Evolutionary conservation across 2,797 vertebrate species (phyloP).

Genomic region (Acanthopagrus latus): DNA sequence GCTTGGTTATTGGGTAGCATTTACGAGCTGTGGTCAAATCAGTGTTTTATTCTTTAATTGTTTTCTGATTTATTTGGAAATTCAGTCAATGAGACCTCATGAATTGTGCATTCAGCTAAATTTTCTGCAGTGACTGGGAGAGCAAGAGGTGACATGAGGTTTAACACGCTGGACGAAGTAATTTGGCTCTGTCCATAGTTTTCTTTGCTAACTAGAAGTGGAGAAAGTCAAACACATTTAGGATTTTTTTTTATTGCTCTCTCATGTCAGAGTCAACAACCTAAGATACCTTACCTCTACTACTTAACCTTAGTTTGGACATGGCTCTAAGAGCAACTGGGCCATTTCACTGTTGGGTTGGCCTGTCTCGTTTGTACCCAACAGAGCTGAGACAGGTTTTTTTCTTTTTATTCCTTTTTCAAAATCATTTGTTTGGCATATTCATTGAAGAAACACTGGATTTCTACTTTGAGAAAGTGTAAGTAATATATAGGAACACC

Average conservation of each 20-base stretch:
- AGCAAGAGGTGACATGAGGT: constrained; percentile 1
- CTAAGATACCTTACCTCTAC: not conserved
- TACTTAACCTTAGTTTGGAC: not conserved
- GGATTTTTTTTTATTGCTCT: not conserved
- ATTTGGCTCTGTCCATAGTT: not conserved
- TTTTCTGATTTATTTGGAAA: not conserved
- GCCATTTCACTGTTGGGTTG: not conserved
- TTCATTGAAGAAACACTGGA: not conserved
- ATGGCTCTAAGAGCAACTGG: not conserved
- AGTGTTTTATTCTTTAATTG: not conserved
- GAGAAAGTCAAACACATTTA: not conserved
- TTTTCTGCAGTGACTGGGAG: not conserved
- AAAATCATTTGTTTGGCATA: not conserved
- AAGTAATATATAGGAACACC: not conserved
- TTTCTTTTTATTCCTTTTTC: not conserved
- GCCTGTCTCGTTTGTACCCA: not conserved
- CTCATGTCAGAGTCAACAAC: not conserved
- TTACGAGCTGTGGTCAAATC: not conserved
- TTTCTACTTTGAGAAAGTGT: not conserved
- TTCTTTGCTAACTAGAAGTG: not conserved
- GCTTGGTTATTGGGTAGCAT: not conserved
- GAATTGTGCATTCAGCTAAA: not conserved
- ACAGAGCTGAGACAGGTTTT: no score
- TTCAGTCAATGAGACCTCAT: not conserved
- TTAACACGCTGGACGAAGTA: not conserved